Evolutionary conservation across 2,113 vertebrate genomes (phyloP).

Genomic region (Casuarius casuarius): DNA sequence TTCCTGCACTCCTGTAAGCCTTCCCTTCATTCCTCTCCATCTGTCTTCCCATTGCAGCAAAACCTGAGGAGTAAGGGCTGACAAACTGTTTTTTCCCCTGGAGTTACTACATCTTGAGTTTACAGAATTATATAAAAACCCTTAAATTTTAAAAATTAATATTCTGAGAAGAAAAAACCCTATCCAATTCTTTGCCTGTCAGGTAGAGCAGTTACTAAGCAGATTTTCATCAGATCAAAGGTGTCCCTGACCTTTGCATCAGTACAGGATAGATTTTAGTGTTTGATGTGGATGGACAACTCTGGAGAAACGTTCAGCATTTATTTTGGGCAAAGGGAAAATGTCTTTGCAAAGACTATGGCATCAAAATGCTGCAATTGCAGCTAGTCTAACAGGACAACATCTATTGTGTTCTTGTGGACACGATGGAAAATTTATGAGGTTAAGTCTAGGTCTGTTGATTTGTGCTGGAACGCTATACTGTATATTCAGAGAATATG

Average conservation of each 20-base stretch:
- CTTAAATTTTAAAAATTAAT: background rate
- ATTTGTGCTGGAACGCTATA: background rate
- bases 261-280: background rate
- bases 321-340: background rate
- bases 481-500: background rate
- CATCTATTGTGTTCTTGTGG: rapidly evolving
- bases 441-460: background rate
- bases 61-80: background rate
- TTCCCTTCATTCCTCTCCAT: too few species aligned
- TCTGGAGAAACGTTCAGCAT: background rate
- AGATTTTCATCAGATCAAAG: background rate
- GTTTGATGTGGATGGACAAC: background rate
- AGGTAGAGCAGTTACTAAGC: background rate
- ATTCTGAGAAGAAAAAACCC: background rate
- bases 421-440: background rate
- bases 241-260: background rate
- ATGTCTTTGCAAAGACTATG: background rate
- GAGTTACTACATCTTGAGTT: background rate
- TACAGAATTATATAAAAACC: background rate
- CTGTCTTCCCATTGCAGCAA: too few species aligned
- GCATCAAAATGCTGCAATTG: background rate
- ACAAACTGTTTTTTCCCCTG: background rate
- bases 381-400: background rate
- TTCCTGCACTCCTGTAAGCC: too few species aligned
- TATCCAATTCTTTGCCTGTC: too few species aligned